These are phyloP conservation scores for Cynoglossus semilaevis DNA, from an alignment of 2,113 vertebrate species.

Conservation along the genomic window DNA sequence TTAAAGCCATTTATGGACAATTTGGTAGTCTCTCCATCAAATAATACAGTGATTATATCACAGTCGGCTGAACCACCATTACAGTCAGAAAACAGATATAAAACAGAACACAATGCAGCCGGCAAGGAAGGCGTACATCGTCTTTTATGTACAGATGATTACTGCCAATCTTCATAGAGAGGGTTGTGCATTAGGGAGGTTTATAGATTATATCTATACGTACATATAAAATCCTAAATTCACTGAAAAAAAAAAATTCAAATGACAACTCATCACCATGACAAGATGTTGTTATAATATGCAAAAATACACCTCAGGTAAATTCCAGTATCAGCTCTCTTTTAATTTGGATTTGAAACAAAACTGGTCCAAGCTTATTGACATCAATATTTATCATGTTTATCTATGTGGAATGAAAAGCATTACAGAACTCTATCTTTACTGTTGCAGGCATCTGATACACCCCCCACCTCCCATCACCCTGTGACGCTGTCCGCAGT, in stretches of 20 bases:
- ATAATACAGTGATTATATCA: constrained; percentile 53
- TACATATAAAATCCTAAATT: constrained; percentile 11
- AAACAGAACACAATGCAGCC: constrained; percentile 37
- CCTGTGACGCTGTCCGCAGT: constrained; percentile 21
- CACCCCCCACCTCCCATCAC: constrained; percentile 29
- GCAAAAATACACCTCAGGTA: constrained; percentile 51
- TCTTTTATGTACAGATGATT: not conserved
- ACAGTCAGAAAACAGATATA: constrained; percentile 35
- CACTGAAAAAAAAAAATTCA: constrained; percentile 2
- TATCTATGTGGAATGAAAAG: constrained; percentile 33
- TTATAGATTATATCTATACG: constrained; percentile 11
- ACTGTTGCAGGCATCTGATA: constrained; percentile 25
- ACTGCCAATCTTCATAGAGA: constrained; percentile 27
- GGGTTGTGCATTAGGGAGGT: constrained; percentile 24
- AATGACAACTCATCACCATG: constrained; percentile 1
- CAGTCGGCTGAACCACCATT: constrained; percentile 22
- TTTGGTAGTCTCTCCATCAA: constrained; percentile 53
- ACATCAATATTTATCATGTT: constrained; percentile 63
- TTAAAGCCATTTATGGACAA: constrained; percentile 54
- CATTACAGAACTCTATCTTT: constrained; percentile 17
- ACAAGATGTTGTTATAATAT: constrained; percentile 5
- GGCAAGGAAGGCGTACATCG: constrained; percentile 9
- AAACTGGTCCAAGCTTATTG: constrained; percentile 55
- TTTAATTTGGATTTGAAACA: constrained; percentile 60
- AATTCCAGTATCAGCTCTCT: constrained; percentile 41